A percentile compares a stretch with the other conserved stretches of the same genome.
These are phyloP conservation scores for Alligator sinensis DNA, from an alignment of 2,113 vertebrate genomes.

Conservation along the genomic window DNA sequence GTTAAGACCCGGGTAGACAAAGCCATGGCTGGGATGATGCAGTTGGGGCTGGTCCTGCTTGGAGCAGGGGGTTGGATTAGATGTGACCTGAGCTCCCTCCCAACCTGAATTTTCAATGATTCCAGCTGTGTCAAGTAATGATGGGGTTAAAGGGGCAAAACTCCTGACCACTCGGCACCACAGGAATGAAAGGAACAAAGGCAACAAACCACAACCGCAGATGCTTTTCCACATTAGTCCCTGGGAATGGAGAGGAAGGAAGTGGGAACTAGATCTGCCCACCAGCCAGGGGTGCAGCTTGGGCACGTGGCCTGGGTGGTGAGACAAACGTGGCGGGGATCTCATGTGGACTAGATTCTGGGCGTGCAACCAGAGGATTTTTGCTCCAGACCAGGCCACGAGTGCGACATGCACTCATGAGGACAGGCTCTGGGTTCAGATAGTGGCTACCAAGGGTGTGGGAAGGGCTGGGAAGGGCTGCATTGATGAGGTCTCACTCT, in stretches of 20 bases:
- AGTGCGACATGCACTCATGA: not conserved
- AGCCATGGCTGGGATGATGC: no score
- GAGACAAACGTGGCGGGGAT: not conserved
- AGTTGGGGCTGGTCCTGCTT: no score
- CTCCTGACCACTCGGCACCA: not conserved
- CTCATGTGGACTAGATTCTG: not conserved
- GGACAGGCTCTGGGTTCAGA: not conserved
- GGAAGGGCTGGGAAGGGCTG: no score
- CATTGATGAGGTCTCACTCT: no score
- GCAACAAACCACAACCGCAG: not conserved
- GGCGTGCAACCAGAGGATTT: not conserved
- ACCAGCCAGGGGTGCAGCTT: not conserved
- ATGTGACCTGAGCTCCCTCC: no score
- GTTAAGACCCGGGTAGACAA: no score
- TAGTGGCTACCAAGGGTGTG: not conserved
- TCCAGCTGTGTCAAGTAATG: not conserved
- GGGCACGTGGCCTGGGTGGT: not conserved
- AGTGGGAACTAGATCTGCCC: not conserved
- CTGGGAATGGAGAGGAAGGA: not conserved
- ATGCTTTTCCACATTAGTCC: not conserved
- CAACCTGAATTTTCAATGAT: no score
- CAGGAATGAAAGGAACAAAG: not conserved
- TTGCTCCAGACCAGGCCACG: not conserved
- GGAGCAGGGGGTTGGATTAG: no score
- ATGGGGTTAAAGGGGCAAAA: not conserved